These are phyloP conservation scores for Ethmia dodecea DNA, from an alignment of 2,888 invertebrate species.

Conservation along the genomic window DNA sequence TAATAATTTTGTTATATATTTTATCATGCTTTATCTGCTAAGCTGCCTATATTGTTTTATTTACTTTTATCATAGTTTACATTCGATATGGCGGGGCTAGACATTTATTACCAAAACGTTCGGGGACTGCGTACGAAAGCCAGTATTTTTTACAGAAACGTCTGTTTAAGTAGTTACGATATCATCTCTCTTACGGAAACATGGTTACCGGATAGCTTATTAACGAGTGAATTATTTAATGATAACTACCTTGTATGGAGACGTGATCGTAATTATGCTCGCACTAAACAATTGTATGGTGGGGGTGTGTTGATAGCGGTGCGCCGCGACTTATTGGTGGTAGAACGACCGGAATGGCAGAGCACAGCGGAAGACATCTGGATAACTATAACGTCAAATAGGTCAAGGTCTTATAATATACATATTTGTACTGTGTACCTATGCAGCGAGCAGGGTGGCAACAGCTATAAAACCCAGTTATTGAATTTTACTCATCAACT, in stretches of 20 bases:
- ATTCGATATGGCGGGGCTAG: constrained; percentile 4
- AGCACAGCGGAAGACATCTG: constrained; percentile 2
- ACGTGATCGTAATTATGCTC: constrained; percentile 9
- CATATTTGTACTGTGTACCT: constrained; percentile 3
- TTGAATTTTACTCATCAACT: constrained; percentile 2
- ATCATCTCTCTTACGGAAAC: constrained; percentile 11
- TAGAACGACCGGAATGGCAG: not conserved
- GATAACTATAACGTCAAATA: not conserved
- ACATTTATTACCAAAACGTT: not conserved
- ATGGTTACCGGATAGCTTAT: constrained; percentile 11
- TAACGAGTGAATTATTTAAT: constrained; percentile 10
- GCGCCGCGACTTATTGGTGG: not conserved
- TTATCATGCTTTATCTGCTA: too few relatives aligned
- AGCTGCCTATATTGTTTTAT: too few relatives aligned
- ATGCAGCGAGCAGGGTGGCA: not conserved
- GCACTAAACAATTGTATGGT: constrained; percentile 2
- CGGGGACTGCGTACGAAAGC: constrained; percentile 6
- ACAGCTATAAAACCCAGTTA: not conserved
- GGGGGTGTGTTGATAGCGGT: constrained; percentile 7
- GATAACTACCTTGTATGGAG: constrained; percentile 10
- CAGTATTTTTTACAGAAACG: constrained; percentile 5
- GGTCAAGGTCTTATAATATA: not conserved
- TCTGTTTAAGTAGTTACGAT: constrained; percentile 3
- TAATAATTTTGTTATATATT: too few relatives aligned
- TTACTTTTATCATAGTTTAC: not conserved